Evolutionary conservation across 2,888 invertebrate genomes (phyloP), one percentile per base, ranked within the genome.

Genomic region (Oxystoma pomonae): DNA sequence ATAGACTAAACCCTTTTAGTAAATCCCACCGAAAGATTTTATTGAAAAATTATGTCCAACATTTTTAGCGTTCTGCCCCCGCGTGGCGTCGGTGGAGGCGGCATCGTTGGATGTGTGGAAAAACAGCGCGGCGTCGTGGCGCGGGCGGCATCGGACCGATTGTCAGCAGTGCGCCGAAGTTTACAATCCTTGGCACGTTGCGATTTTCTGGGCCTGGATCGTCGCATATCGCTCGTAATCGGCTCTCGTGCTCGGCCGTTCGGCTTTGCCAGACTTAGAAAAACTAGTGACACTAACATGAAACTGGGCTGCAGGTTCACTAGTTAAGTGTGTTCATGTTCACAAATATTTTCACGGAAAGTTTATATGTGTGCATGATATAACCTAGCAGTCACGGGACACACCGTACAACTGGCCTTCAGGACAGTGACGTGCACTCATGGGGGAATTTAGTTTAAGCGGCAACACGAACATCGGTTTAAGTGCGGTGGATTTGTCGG

Each of bases 401-500:
- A 71, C 69, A 70, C 68, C 70, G 71, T 70, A 71, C 66, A 58
- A 71, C 68, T 71, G 72, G 70, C 70, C 72, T 73, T 73, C 52
- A 67, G 71, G 72, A 70, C 74, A 74, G 75, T 75, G 76, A 77
- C 75, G 73, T 76, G 74, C 74, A 75, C 78, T 79, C 77, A 81
- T 80, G 80, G 81, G 81, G 77, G 81, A 81, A 75, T 81, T 80
- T 77, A 80, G 77, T 76, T 78, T 80, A 73, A 80, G 78, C 78
- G 77, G 76, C 71, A 80, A 78, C 76, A 73, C 79, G 72, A 80
- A 78, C 74, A 79, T 79, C 72, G 79, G 78, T 74, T 77, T 79
- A 73, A 78, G 78, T 78, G 77, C 78, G 65, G 78, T 80, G 69
- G 80, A 80, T 70, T 76, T 79, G 73, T 72, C 77, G 65, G 77